Percentiles rank a stretch among this genome's conserved stretches.
Conservation (phyloP, 2,113 vertebrate species). For the Proterorhinus semilunaris region DNA sequence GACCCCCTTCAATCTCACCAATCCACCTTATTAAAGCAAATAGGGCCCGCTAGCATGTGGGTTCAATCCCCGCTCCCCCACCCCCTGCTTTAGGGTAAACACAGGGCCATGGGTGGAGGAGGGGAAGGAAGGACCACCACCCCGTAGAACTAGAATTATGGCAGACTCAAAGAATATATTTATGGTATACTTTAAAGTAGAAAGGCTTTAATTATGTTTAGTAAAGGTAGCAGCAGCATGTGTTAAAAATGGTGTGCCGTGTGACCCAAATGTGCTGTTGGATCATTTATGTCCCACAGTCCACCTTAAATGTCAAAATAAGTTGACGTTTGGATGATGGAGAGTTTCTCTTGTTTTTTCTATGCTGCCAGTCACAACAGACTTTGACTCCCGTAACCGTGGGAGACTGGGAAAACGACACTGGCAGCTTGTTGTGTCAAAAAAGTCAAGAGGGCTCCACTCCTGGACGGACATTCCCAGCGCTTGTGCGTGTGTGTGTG, state of each 20-base stretch:
- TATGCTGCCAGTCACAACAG: conserved; percentile 10
- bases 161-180: conserved; percentile 58
- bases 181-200: conserved; percentile 39
- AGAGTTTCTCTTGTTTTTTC: neutral
- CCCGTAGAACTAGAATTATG: conserved; percentile 45
- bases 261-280: conserved; percentile 34
- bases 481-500: conserved; percentile 41
- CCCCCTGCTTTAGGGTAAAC: conserved; percentile 56
- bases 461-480: conserved; percentile 41
- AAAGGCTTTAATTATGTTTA: conserved; percentile 43
- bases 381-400: conserved; percentile 42
- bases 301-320: conserved; percentile 21
- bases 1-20: conserved; percentile 57
- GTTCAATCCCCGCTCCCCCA: conserved; percentile 49
- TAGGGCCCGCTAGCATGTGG: conserved; percentile 63
- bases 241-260: conserved; percentile 11
- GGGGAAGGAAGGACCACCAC: conserved; percentile 43
- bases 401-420: conserved; percentile 47
- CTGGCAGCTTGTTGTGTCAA: conserved; percentile 51
- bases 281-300: conserved; percentile 25
- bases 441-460: conserved; percentile 18
- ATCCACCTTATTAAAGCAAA: conserved; percentile 73
- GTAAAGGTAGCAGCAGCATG: conserved; percentile 27
- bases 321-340: conserved; percentile 4
- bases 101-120: conserved; percentile 33